Evolutionary conservation across 2,797 vertebrate species (phyloP).

Genomic region (Lagorchestes hirsutus): DNA sequence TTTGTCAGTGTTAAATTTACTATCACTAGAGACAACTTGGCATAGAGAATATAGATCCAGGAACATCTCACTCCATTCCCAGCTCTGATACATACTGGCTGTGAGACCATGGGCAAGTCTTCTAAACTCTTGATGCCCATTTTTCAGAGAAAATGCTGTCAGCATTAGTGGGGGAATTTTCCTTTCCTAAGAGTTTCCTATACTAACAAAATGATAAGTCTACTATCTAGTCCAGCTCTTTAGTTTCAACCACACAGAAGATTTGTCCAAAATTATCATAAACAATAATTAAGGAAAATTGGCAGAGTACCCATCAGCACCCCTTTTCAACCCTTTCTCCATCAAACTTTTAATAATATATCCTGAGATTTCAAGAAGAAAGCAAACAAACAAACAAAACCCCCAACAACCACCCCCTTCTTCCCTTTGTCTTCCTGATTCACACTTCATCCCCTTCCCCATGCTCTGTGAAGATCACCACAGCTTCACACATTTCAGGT

Average conservation of each 20-base stretch:
- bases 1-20: neutral
- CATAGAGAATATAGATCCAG: neutral
- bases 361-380: neutral
- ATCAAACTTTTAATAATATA: neutral
- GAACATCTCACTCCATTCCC: neutral
- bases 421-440: conserved; percentile 30
- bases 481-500: conserved; percentile 43
- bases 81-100: neutral
- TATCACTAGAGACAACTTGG: neutral
- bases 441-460: conserved; percentile 58
- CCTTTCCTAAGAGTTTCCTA: neutral
- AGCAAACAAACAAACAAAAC: too few relatives aligned
- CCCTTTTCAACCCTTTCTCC: neutral
- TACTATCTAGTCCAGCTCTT: neutral
- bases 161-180: neutral
- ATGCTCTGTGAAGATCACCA: conserved; percentile 51
- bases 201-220: neutral
- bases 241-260: neutral
- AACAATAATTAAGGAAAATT: neutral
- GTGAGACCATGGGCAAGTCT: neutral
- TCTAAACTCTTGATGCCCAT: neutral
- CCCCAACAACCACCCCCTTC: neutral
- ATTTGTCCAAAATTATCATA: neutral
- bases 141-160: neutral
- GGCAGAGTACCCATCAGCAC: neutral